Percentiles rank a stretch among this genome's conserved stretches.
phyloP scores from a whole-genome alignment of 2,113 vertebrate genomes.

The Sphyrna mokarran region DNA sequence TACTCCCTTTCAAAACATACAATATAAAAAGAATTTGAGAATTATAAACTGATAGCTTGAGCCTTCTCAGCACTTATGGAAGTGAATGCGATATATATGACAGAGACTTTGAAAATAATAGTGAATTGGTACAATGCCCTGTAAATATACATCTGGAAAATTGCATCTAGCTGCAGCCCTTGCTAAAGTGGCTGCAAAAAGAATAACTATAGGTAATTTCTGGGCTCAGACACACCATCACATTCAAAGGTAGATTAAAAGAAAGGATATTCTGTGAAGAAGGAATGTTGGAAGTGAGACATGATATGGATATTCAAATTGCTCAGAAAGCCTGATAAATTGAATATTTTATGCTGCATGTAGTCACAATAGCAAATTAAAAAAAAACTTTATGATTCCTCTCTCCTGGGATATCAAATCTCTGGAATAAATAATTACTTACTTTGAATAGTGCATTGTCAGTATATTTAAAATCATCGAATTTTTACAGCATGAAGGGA shows the following conservation, averaged over 20 bases:
- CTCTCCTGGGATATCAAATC: neutral
- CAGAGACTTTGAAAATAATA: neutral
- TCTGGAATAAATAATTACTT: neutral
- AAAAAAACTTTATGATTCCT: neutral
- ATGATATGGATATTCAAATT: neutral
- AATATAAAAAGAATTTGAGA: neutral
- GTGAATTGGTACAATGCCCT: neutral
- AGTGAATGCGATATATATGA: neutral
- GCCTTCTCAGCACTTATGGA: neutral
- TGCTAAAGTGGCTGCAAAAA: neutral
- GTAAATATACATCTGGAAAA: neutral
- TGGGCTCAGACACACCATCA: neutral
- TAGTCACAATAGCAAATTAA: neutral
- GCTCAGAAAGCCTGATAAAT: neutral
- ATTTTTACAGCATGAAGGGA: too few relatives aligned
- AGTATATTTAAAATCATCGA: too few relatives aligned
- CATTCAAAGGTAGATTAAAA: neutral
- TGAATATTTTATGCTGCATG: neutral
- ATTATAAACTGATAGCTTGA: neutral
- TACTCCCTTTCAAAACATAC: neutral
- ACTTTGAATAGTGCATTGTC: neutral
- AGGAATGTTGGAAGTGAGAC: neutral
- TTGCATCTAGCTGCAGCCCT: neutral
- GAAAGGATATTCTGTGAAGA: neutral
- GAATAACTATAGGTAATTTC: neutral